Base-by-base conservation (phyloP, 1,140 invertebrate species). In the Choristoneura fumiferana region DNA sequence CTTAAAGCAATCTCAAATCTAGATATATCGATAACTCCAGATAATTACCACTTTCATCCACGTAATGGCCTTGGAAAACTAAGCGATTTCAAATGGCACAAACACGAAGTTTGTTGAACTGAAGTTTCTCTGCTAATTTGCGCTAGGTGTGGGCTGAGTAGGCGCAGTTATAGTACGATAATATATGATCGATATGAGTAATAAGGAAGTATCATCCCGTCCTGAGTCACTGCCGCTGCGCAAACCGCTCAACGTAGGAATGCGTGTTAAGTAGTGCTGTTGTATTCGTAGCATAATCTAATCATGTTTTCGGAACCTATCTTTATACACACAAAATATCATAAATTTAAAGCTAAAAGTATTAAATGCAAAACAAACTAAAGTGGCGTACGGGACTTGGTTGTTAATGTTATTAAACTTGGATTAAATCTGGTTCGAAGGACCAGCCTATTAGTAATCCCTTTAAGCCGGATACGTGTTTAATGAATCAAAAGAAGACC, bases 1-100 rank as follows among this genome's bases (percentile, higher is more conserved):
- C 15, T 45, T 33, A 6, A n/a, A 17, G 15, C 10, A 45, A 45
- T 45, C 40, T 45, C 17, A 22, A 49, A 49, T 49, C 43, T 49
- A 29, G 43, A 49, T 49, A 10, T 8, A 49, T 9, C 43, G 18
- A 33, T 49, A 49, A 49, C 17, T 49, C 22, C 17, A 18, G 40
- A 43, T 49, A 49, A 49, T 45, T 33, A 17, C 43, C 43, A 29
- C 43, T 49, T 49, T 49, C 40, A 18, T 43, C 18, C 18, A 49
- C 29, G 22, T 33, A 49, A 49, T 18, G 43, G n/a, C 18, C 22
- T 29, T 29, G 18, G 18, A 45, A n/a, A 49, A 49, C 43, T 49
- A 49, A 49, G 43, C 43, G 43, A 49, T 49, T 49, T 49, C 18
- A 49, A 49, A 49, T 49, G 18, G 22, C 43, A 29, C 17, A 17